Conservation (phyloP, 1,140 invertebrate species). For the Heliconius nattereri region DNA sequence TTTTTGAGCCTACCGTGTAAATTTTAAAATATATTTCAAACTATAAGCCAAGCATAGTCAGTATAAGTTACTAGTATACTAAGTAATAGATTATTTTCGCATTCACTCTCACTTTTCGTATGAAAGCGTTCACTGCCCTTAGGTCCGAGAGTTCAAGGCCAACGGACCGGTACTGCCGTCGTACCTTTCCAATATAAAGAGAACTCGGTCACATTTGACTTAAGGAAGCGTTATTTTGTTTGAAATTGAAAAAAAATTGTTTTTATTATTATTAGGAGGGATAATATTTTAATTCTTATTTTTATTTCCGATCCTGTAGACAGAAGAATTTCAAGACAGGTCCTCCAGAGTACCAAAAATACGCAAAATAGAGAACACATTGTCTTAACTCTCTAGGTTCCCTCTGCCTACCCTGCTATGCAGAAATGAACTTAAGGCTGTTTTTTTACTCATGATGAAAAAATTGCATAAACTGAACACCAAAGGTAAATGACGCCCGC, state of each 20-base stretch:
- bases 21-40: neutral
- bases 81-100: neutral
- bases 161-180: conserved; percentile 38
- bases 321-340: no score
- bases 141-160: conserved; percentile 45
- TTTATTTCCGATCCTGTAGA: no score
- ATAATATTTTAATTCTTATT: no score
- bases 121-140: conserved; percentile 43
- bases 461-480: neutral
- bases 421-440: no score
- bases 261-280: no score
- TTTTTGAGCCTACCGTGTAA: no score
- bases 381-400: no score
- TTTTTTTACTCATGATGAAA: neutral
- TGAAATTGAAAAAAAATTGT: neutral
- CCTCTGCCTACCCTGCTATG: no score
- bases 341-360: no score
- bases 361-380: no score
- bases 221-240: neutral
- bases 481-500: neutral
- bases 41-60: neutral
- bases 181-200: conserved; percentile 44
- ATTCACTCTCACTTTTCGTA: neutral
- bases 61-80: neutral
- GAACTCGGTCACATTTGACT: conserved; percentile 40